Percentiles rank a stretch among this genome's conserved stretches.
These are phyloP conservation scores for Heliconius aoede DNA, from an alignment of 2,888 invertebrate species.

Conservation along the genomic window DNA sequence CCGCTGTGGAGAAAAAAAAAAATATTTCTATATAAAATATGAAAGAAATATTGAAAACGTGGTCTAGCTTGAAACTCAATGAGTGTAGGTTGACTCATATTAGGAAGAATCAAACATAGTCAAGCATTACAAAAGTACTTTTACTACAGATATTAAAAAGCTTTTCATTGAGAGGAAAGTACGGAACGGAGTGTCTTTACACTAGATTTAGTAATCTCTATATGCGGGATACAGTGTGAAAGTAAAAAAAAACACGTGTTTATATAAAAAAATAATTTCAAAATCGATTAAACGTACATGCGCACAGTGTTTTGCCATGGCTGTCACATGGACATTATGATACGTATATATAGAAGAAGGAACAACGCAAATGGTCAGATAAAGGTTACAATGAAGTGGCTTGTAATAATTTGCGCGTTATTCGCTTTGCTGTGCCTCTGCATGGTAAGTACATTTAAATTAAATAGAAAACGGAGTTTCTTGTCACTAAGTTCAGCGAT, in stretches of 20 bases:
- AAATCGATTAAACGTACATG: slow-evolving; percentile 15
- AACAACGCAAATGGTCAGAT: slow-evolving; percentile 37
- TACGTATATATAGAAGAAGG: slow-evolving; percentile 20
- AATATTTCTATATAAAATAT: not conserved
- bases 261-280: not conserved
- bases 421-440: slow-evolving; percentile 55
- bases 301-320: not conserved
- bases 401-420: slow-evolving; percentile 55
- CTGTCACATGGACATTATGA: slow-evolving; percentile 22
- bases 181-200: too few relatives aligned
- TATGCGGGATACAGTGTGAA: too few relatives aligned
- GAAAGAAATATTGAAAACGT: not conserved
- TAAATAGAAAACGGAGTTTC: not conserved
- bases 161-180: not conserved
- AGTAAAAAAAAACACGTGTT: not conserved
- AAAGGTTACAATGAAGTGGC: slow-evolving; percentile 60
- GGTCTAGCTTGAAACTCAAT: not conserved
- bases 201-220: too few relatives aligned
- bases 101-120: not conserved
- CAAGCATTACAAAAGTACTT: not conserved
- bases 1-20: too few relatives aligned
- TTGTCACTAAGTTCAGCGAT: not conserved
- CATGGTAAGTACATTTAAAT: slow-evolving; percentile 55
- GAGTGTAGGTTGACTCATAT: not conserved
- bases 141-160: not conserved